Conservation (phyloP, 92 coral and sea anemone genomes). For the Parazoanthus darwini region DNA sequence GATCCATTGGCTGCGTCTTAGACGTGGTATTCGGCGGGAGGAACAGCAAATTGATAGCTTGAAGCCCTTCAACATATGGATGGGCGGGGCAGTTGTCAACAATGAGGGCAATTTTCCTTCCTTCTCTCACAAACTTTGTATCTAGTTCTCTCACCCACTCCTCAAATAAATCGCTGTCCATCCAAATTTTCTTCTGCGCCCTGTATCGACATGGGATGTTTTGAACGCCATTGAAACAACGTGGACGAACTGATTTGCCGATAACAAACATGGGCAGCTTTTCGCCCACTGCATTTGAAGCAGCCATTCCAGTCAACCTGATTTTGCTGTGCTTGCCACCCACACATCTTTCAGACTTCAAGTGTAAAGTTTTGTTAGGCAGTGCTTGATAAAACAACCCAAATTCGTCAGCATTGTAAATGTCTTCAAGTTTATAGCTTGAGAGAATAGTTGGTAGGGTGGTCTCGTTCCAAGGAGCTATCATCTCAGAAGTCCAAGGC, state of each 20-base stretch:
- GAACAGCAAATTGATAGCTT: slow-evolving; percentile 13
- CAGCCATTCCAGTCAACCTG: slow-evolving; percentile 21
- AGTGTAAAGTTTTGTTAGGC: slow-evolving; percentile 12
- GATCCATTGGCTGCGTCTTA: slow-evolving; percentile 7
- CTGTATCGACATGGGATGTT: slow-evolving; percentile 50
- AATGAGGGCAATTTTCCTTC: slow-evolving; percentile 39
- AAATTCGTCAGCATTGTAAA: no score
- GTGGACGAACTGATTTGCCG: slow-evolving; percentile 42
- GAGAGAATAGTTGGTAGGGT: not conserved
- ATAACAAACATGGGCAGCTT: slow-evolving; percentile 45
- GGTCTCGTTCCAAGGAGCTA: not conserved
- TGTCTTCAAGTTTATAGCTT: no score
- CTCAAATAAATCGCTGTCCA: slow-evolving; percentile 47
- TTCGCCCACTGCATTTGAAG: slow-evolving; percentile 47
- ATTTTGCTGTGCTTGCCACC: slow-evolving; percentile 16
- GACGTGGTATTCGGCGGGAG: slow-evolving; percentile 2
- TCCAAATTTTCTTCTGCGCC: slow-evolving; percentile 7
- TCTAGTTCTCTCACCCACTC: slow-evolving; percentile 8
- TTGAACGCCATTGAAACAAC: slow-evolving; percentile 53
- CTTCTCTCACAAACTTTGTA: slow-evolving; percentile 30
- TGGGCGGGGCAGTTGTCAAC: slow-evolving; percentile 23
- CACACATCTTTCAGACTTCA: slow-evolving; percentile 17
- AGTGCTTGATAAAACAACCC: slow-evolving; percentile 9
- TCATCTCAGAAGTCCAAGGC: not conserved
- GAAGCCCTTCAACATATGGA: not conserved